Evolutionary conservation across 2,888 invertebrate genomes (phyloP).

Genomic region (Clitarchus hookeri): DNA sequence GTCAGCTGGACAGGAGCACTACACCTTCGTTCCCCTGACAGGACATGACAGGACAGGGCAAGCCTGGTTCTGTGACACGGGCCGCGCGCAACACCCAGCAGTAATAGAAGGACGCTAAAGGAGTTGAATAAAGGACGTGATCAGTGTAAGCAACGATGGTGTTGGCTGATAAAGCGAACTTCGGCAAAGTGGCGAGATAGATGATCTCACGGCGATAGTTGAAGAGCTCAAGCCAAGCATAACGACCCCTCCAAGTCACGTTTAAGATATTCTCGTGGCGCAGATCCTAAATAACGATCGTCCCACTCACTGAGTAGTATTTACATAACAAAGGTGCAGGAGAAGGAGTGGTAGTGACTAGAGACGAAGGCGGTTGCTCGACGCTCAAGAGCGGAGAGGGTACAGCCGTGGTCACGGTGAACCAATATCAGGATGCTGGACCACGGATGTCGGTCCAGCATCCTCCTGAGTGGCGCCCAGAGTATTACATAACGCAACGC

Average conservation of each 20-base stretch:
- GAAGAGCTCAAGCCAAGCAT: not conserved
- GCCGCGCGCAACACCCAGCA: not conserved
- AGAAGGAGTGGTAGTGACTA: no score
- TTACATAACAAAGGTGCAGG: no score
- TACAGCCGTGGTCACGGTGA: no score
- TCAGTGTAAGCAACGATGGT: not conserved
- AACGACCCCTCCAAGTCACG: not conserved
- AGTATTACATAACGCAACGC: no score
- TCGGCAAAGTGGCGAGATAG: not conserved
- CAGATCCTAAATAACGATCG: no score
- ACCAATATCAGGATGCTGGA: no score
- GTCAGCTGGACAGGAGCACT: not conserved
- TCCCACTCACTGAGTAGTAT: no score
- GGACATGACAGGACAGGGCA: not conserved
- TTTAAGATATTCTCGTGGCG: no score
- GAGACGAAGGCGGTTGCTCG: no score
- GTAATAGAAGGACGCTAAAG: not conserved
- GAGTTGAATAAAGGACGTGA: not conserved
- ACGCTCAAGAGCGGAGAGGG: no score
- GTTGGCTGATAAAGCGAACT: not conserved
- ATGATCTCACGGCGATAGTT: not conserved
- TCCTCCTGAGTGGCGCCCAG: no score
- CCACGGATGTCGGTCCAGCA: no score
- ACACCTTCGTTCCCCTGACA: not conserved
- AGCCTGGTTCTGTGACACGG: not conserved